Evolutionary conservation across 2,113 vertebrate genomes (phyloP).

Genomic region (Oophaga pumilio): DNA sequence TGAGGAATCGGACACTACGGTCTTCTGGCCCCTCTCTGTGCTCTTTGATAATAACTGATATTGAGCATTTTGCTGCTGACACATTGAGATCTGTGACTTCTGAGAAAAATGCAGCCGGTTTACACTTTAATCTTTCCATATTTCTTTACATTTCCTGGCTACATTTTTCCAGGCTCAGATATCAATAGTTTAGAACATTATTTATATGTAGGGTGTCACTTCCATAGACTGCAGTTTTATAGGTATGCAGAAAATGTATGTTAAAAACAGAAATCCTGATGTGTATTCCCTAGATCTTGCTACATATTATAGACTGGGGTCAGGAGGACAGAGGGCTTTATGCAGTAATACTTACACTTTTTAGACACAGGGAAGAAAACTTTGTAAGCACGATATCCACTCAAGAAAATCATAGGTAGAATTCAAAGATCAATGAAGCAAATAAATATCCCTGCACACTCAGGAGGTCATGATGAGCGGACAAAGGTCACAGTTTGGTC

Average conservation of each 20-base stretch:
- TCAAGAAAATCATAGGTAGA: not conserved
- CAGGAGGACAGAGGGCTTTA: not conserved
- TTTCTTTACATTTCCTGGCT: slow-evolving; percentile 34
- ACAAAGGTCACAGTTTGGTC: not conserved
- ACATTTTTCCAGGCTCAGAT: slow-evolving; percentile 25
- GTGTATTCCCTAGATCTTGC: not conserved
- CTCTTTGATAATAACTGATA: not conserved
- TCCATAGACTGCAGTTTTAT: slow-evolving; percentile 32
- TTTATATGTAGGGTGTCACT: slow-evolving; percentile 11
- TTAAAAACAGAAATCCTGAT: slow-evolving; percentile 39
- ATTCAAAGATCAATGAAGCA: not conserved
- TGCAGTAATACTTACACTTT: not conserved
- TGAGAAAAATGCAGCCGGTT: slow-evolving; percentile 20
- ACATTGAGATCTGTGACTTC: not conserved
- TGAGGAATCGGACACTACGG: too few species aligned
- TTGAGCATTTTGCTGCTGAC: not conserved
- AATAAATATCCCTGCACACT: not conserved
- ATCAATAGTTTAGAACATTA: slow-evolving; percentile 30
- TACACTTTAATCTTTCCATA: slow-evolving; percentile 42
- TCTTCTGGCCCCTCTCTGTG: too few species aligned
- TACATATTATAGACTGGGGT: slow-evolving; percentile 20
- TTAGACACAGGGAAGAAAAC: not conserved
- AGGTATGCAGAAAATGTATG: slow-evolving; percentile 40
- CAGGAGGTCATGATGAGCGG: not conserved
- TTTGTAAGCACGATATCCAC: not conserved